Evolutionary conservation across 1,140 invertebrate genomes (phyloP), one percentile per base, ranked within the genome.

Genomic region (Anagrus nilaparvatae): DNA sequence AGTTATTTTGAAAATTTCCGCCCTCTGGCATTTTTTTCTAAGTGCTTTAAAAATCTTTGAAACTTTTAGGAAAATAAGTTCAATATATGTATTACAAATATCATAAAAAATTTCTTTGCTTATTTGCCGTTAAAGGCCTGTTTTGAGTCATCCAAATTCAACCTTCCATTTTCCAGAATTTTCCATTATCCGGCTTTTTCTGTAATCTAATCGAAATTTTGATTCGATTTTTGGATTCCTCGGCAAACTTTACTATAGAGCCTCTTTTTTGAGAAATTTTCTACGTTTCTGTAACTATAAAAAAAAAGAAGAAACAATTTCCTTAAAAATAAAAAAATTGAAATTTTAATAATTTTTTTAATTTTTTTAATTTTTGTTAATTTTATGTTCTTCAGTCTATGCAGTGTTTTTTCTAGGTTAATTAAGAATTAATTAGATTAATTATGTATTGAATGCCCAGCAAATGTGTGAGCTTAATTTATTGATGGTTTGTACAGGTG

Each of bases 351-450:
- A n/a, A n/a, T n/a, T n/a, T n/a, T n/a, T n/a, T n/a, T n/a, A n/a
- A n/a, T n/a, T n/a, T n/a, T n/a, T n/a, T n/a, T n/a, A n/a, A n/a
- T n/a, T n/a, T n/a, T n/a, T n/a, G n/a, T n/a, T n/a, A n/a, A n/a
- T n/a, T n/a, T n/a, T n/a, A n/a, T n/a, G n/a, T n/a, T 49, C 55
- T 10, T 45, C 38, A 1, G 39, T 36, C 49, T 47, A 56, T 0
- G 56, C 48, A 3, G 41, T 37, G 25, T 58, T 27, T 56, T 58
- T 39, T 56, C 49, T 3, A 61, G 44, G 42, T 64, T 56, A 7
- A 59, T 44, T 8, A 56, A 37, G 8, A 49, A 48, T 3, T 52
- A 42, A 2, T 40, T 55, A 4, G 23, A 36, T 47, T 31, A 49
- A 31, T 5, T 44, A 40, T 7, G 43, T 46, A 13, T 54, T 54